phyloP scores from a whole-genome alignment of 2,888 invertebrate species.

The Apodemia hepburni region DNA sequence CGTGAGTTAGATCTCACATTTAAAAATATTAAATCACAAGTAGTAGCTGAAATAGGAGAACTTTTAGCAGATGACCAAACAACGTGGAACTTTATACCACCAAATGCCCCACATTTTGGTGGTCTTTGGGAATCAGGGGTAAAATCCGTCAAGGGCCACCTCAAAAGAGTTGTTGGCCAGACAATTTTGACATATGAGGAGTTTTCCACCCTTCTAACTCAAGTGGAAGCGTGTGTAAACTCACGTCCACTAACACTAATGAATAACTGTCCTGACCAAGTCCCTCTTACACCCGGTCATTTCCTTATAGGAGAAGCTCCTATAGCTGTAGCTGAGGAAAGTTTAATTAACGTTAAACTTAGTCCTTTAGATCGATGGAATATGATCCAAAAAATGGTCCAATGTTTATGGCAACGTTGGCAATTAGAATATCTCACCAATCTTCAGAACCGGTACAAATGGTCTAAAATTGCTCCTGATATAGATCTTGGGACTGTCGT shows the following conservation, averaged over 20 bases:
- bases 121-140: constrained; percentile 31
- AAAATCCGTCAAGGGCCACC: constrained; percentile 26
- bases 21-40: constrained; percentile 21
- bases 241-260: constrained; percentile 23
- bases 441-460: too few relatives aligned
- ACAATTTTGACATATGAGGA: constrained; percentile 25
- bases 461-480: too few relatives aligned
- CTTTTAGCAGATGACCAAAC: constrained; percentile 26
- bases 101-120: constrained; percentile 28
- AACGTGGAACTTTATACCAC: constrained; percentile 30
- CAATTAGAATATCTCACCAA: too few relatives aligned
- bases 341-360: too few relatives aligned
- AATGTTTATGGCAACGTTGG: too few relatives aligned
- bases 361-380: too few relatives aligned
- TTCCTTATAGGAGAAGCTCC: too few relatives aligned
- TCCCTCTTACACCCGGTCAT: too few relatives aligned
- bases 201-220: constrained; percentile 22
- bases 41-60: constrained; percentile 28
- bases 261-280: too few relatives aligned
- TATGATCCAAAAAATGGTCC: too few relatives aligned
- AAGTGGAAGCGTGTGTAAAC: constrained; percentile 30
- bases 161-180: constrained; percentile 28
- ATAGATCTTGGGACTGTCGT: too few relatives aligned
- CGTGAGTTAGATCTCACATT: constrained; percentile 27
- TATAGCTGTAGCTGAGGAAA: too few relatives aligned